Evolutionary conservation across 2,797 vertebrate genomes (phyloP).

Genomic region (Sebastolobus altivelis): DNA sequence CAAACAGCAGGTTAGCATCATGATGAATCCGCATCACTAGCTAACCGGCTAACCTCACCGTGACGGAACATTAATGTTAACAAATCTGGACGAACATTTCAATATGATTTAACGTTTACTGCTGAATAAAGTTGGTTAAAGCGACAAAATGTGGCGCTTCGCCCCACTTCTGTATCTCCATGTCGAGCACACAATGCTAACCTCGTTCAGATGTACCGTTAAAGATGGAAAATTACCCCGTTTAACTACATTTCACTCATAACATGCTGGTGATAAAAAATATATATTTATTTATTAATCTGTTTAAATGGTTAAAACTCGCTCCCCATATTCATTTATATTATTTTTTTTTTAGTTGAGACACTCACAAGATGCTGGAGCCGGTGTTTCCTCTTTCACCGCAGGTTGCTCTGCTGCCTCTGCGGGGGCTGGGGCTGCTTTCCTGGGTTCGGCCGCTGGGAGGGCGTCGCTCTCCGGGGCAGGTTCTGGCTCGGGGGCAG

Average conservation of each 20-base stretch:
- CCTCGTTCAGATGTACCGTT: not conserved
- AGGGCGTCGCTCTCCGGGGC: conserved; percentile 67
- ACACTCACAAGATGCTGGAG: conserved; percentile 82
- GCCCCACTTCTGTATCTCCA: accelerated
- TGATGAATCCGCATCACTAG: conserved; percentile 27
- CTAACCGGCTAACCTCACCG: conserved; percentile 32
- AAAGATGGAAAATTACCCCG: not conserved
- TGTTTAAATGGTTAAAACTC: accelerated
- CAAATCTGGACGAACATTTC: accelerated
- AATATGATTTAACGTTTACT: accelerated
- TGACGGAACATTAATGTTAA: not conserved
- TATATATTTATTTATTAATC: accelerated
- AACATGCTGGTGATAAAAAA: accelerated
- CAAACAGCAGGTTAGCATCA: not conserved
- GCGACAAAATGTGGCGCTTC: accelerated
- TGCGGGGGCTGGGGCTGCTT: conserved; percentile 70
- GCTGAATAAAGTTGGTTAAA: not conserved
- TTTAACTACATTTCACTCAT: accelerated
- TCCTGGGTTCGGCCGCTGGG: conserved; percentile 66
- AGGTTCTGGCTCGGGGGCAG: conserved; percentile 53
- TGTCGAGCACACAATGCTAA: conserved; percentile 13
- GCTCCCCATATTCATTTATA: accelerated
- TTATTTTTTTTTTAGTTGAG: accelerated
- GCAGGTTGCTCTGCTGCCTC: conserved; percentile 66
- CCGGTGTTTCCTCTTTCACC: conserved; percentile 66